phyloP scores from a whole-genome alignment of 1,140 invertebrate genomes.

The Drosophila navojoa region DNA sequence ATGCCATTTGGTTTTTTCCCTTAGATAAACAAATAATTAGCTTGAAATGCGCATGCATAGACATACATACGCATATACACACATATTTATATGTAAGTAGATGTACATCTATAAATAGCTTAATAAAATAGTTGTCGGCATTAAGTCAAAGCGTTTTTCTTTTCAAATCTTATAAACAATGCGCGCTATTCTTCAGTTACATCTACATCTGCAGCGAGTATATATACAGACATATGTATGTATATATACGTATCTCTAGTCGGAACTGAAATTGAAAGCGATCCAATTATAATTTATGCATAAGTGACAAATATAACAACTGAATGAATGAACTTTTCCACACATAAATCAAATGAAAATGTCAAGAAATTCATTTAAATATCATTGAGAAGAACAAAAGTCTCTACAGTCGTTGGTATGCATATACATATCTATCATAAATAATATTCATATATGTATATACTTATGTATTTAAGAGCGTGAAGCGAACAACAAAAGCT shows the following conservation, averaged over 20 bases:
- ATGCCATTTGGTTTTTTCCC: constrained; percentile 42
- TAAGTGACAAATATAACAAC: constrained; percentile 11
- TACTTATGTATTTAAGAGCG: neutral
- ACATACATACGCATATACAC: neutral
- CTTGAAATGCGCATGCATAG: constrained; percentile 40
- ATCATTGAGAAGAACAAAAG: constrained; percentile 15
- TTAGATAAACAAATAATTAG: constrained; percentile 49
- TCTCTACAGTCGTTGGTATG: constrained; percentile 9
- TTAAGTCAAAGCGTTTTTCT: constrained; percentile 32
- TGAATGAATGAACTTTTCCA: constrained; percentile 30
- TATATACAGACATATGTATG: neutral
- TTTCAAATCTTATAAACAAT: constrained; percentile 23
- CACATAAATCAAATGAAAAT: constrained; percentile 46
- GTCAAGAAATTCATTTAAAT: constrained; percentile 50
- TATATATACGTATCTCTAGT: neutral
- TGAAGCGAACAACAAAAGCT: constrained; percentile 31
- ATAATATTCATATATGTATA: constrained; percentile 28
- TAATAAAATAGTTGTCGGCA: constrained; percentile 43
- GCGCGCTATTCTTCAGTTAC: constrained; percentile 37
- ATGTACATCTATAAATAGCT: constrained; percentile 28
- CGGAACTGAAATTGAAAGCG: constrained; percentile 29
- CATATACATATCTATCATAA: constrained; percentile 25
- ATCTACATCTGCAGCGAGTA: constrained; percentile 31
- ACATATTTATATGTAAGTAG: neutral
- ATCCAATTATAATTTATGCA: constrained; percentile 27